Evolutionary conservation across 2,888 invertebrate species (phyloP), one percentile per base, ranked within the genome.

Genomic region (Tubulanus polymorphus): DNA sequence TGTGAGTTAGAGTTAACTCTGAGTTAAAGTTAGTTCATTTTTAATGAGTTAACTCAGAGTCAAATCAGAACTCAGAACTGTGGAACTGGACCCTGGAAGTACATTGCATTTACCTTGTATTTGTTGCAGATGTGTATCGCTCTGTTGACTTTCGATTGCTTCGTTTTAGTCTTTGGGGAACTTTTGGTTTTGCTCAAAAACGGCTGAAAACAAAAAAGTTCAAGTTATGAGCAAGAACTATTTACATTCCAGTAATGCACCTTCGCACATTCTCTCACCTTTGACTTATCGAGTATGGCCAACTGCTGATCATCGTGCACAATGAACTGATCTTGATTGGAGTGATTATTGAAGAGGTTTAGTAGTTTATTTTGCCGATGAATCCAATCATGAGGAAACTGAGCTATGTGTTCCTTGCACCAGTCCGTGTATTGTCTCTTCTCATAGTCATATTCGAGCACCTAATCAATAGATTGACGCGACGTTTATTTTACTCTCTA

Each of bases 401-500:
- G 73, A 27, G 80, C 77, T 65, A 83, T 82, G 51, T 85, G 74
- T 6, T 80, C 71, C 23, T 83, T 83, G 12, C 86, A 84, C 83
- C 88, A 88, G 51, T 83, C 78, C 0, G 87, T 85, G 67, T 87
- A 87, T 62, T 83, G 83, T 66, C 83, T 84, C 45, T 83, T 80
- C 2, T 74, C 70, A n/a, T 91, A 72, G 71, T 86, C 85, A 73
- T 88, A 92, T 75, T 93, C 91, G 37, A 89, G 79, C 57, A 92
- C 82, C 87, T 89, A 81, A 48, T 18, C n/a, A 27, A 32, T 5
- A n/a, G 41, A 41, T 41, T n/a, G n/a, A n/a, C n/a, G n/a, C n/a
- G n/a, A n/a, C n/a, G n/a, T n/a, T n/a, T n/a, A n/a, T n/a, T n/a
- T n/a, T n/a, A n/a, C n/a, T n/a, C n/a, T n/a, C n/a, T n/a, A n/a